These are phyloP conservation scores for Entosphenus tridentatus DNA, from an alignment of 2,113 vertebrate genomes.

Conservation along the genomic window DNA sequence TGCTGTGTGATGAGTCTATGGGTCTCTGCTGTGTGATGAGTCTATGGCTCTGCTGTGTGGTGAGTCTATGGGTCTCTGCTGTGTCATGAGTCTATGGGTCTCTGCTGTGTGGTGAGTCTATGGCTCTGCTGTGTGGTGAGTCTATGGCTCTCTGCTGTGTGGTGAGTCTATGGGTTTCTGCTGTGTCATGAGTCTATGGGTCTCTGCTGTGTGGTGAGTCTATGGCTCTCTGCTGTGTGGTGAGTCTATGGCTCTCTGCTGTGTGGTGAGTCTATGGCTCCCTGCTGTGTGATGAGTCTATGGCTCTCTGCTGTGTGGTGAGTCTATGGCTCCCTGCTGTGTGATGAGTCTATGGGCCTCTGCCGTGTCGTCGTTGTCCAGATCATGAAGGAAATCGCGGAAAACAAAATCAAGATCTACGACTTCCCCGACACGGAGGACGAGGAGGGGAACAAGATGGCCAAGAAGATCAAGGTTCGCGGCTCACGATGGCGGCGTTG, in stretches of 20 bases:
- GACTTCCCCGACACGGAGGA: conserved; percentile 38
- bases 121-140: background rate
- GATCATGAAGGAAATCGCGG: conserved; percentile 45
- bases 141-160: background rate
- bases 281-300: background rate
- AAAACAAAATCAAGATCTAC: conserved; percentile 40
- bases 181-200: background rate
- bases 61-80: background rate
- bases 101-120: background rate
- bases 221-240: background rate
- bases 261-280: background rate
- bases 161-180: background rate
- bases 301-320: background rate
- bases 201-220: background rate
- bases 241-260: background rate
- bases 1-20: background rate
- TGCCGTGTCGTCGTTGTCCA: conserved; percentile 10
- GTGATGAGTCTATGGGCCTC: background rate
- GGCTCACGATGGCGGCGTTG: background rate
- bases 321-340: background rate
- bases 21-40: background rate
- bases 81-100: background rate
- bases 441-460: conserved; percentile 33
- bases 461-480: conserved; percentile 36
- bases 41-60: background rate